Evolutionary conservation across 1,140 invertebrate species (phyloP).

Genomic region (Lasaia peninsularis): DNA sequence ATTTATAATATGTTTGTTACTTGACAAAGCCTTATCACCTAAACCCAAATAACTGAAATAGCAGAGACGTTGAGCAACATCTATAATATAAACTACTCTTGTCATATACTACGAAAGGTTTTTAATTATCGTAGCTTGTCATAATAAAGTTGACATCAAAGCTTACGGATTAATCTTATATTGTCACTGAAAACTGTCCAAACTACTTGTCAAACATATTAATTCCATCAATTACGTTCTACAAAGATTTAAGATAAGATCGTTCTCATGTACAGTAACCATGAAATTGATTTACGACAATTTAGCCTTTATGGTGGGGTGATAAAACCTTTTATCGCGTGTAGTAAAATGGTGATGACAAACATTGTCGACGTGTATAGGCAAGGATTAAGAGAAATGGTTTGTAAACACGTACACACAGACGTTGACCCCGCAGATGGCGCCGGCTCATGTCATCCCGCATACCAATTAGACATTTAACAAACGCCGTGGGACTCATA

Average conservation of each 20-base stretch:
- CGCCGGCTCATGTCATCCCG: constrained; percentile 32
- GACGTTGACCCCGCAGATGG: constrained; percentile 34
- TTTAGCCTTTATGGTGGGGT: background rate
- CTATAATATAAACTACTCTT: background rate
- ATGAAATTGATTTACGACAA: constrained; percentile 13
- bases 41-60: no score
- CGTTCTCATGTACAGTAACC: constrained; percentile 5
- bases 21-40: no score
- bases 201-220: constrained; percentile 27
- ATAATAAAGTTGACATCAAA: background rate
- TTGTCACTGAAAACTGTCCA: constrained; percentile 3
- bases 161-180: background rate
- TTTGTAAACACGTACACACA: constrained; percentile 29
- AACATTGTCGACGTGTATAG: constrained; percentile 20
- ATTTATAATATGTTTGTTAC: no score
- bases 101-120: background rate
- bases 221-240: constrained; percentile 28
- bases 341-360: constrained; percentile 5
- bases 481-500: constrained; percentile 37
- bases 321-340: constrained; percentile 11
- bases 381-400: constrained; percentile 35
- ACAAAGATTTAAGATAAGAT: constrained; percentile 19
- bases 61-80: no score
- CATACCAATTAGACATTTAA: constrained; percentile 48
- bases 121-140: background rate